Percentiles rank a stretch among this genome's conserved stretches.
These are phyloP conservation scores for Ptilorrhoa leucosticta DNA, from an alignment of 2,113 vertebrate genomes.

Conservation along the genomic window DNA sequence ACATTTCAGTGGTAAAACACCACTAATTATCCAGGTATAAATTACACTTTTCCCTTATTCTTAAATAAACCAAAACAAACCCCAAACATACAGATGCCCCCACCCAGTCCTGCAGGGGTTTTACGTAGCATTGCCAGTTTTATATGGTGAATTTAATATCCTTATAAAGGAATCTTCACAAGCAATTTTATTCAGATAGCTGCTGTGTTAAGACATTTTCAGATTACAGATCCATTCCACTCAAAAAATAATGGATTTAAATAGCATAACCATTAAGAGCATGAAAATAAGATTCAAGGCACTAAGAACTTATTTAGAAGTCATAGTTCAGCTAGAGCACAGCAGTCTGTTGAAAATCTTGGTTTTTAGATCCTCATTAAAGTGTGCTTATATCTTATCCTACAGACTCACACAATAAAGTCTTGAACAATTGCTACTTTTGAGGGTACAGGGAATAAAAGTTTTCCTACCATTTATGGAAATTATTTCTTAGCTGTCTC, in stretches of 20 bases:
- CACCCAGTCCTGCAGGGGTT: background rate
- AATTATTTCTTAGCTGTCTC: background rate
- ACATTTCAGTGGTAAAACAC: slow-evolving; percentile 43
- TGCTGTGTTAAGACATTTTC: background rate
- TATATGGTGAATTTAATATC: background rate
- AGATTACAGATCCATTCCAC: background rate
- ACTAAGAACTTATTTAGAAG: background rate
- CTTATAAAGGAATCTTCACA: background rate
- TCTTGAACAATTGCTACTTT: background rate
- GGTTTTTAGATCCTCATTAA: background rate
- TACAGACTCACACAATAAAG: background rate
- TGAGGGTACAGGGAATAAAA: background rate
- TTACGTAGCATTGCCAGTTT: background rate
- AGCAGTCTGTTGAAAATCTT: background rate
- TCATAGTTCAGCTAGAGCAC: background rate
- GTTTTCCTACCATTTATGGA: background rate
- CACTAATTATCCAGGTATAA: slow-evolving; percentile 34
- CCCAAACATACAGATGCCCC: background rate
- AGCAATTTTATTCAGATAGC: background rate
- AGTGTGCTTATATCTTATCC: background rate
- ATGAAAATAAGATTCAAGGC: background rate
- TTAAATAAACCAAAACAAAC: background rate
- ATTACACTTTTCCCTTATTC: background rate
- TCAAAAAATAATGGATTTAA: background rate
- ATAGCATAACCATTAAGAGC: background rate